A percentile compares a stretch with the other conserved stretches of the same genome.
phyloP scores from a whole-genome alignment of 2,797 vertebrate species.

The Amphiprion clarkii region DNA sequence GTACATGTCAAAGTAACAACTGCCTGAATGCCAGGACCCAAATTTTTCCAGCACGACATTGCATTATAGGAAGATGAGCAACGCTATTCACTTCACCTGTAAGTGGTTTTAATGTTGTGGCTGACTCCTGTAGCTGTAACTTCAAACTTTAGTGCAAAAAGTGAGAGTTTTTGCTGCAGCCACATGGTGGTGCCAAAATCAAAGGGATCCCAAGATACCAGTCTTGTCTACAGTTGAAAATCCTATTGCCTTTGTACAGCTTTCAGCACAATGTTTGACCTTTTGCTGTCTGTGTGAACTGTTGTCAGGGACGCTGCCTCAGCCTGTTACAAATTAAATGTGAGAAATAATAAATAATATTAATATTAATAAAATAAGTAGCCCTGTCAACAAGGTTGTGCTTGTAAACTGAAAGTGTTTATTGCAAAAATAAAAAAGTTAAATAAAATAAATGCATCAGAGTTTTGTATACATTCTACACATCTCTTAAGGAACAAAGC shows the following conservation, averaged over 20 bases:
- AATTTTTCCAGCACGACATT: no score
- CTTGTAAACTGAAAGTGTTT: not conserved
- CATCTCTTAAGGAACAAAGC: not conserved
- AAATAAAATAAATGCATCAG: not conserved
- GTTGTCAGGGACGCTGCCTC: constrained; percentile 31
- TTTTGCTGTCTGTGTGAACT: constrained; percentile 21
- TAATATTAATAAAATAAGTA: no score
- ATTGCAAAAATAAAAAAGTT: not conserved
- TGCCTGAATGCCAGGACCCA: no score
- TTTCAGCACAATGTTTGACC: constrained; percentile 34
- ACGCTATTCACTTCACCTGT: no score
- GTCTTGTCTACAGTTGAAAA: not conserved
- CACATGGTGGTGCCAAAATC: constrained; percentile 56
- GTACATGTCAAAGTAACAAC: no score
- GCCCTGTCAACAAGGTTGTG: not conserved
- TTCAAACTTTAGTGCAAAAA: not conserved
- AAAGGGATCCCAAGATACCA: not conserved
- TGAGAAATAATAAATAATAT: no score
- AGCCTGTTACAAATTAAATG: constrained; percentile 16
- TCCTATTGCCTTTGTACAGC: not conserved
- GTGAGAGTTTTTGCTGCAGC: constrained; percentile 5
- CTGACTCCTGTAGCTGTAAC: not conserved
- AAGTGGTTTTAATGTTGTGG: no score
- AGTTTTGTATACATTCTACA: not conserved
- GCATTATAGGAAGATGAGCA: no score